These are phyloP conservation scores for Upupa epops DNA, from an alignment of 2,113 vertebrate species.

Conservation along the genomic window DNA sequence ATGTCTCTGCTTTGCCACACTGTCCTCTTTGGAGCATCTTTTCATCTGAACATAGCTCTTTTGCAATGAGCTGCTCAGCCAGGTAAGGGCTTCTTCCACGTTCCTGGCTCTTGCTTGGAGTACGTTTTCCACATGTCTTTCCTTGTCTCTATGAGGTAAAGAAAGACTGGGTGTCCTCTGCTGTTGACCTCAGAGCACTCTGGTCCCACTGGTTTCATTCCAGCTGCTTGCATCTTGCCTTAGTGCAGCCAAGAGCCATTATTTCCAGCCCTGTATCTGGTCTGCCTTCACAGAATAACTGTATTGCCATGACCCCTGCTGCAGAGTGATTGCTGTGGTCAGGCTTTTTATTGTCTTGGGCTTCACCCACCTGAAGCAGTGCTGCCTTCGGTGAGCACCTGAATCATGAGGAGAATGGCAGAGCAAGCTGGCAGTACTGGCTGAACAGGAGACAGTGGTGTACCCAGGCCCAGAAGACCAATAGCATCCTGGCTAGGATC, in stretches of 20 bases:
- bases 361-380: neutral
- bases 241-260: neutral
- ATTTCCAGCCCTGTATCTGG: neutral
- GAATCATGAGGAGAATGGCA: neutral
- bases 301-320: neutral
- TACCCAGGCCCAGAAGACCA: no score
- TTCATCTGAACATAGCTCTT: accelerated
- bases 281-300: neutral
- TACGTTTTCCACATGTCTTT: neutral
- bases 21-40: accelerated
- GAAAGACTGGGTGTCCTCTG: neutral
- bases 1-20: neutral
- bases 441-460: no score
- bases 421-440: no score
- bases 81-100: neutral
- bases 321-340: neutral
- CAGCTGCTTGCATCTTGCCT: neutral
- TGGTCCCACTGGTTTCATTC: accelerated
- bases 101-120: neutral
- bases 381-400: neutral
- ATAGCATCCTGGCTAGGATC: no score
- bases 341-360: neutral
- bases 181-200: neutral
- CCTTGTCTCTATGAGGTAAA: neutral
- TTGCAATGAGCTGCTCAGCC: neutral